Percentiles rank a stretch among this genome's conserved stretches.
phyloP scores from a whole-genome alignment of 2,113 vertebrate species.

The Marcusenius ussheri region DNA sequence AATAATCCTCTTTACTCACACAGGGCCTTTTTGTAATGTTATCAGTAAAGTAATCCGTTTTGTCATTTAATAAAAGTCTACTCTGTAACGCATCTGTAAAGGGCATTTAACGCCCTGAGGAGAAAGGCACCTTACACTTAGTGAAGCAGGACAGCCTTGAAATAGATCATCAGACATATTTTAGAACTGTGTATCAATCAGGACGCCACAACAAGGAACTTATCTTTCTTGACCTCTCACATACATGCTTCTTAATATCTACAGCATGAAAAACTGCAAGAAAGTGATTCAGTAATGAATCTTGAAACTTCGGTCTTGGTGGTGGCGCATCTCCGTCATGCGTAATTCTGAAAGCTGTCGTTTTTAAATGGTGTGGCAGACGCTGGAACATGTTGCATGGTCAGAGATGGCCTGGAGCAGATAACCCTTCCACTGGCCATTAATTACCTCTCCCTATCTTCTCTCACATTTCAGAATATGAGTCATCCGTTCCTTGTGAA shows the following conservation, averaged over 20 bases:
- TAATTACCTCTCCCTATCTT: slow-evolving; percentile 13
- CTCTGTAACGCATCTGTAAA: background rate
- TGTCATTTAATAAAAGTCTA: background rate
- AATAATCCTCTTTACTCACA: background rate
- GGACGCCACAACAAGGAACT: background rate
- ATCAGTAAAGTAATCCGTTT: background rate
- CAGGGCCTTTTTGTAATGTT: background rate
- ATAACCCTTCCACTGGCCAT: slow-evolving; percentile 15
- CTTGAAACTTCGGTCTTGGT: background rate
- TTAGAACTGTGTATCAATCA: background rate
- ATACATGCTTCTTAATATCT: background rate
- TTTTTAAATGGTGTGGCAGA: slow-evolving; percentile 45
- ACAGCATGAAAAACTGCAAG: background rate
- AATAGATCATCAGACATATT: background rate
- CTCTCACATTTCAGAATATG: background rate
- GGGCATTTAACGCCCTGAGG: background rate
- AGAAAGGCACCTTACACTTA: background rate
- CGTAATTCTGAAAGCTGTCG: slow-evolving; percentile 22
- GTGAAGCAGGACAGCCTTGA: background rate
- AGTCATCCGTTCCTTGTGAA: background rate
- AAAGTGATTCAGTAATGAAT: background rate
- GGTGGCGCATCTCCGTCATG: background rate
- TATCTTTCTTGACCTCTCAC: background rate
- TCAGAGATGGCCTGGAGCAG: slow-evolving; percentile 12
- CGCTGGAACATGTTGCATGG: slow-evolving; percentile 26